Evolutionary conservation across 2,113 vertebrate genomes (phyloP), one percentile per base, ranked within the genome.

Genomic region (Ceyx cyanopectus): DNA sequence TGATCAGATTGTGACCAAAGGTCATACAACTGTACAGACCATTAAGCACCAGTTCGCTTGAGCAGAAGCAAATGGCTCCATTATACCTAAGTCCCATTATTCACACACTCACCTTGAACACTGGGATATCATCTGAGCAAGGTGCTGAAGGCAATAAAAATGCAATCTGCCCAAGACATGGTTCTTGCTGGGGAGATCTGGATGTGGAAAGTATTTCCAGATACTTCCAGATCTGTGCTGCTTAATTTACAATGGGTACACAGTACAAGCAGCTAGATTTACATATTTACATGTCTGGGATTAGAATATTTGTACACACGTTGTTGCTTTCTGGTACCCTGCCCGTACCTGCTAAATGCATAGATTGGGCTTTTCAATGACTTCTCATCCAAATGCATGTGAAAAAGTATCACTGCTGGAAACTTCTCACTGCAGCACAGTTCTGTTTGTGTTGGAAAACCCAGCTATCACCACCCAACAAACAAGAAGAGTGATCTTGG

Each of bases 371-470:
- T 93, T 92, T 93, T 45, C 82, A 87, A 83, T 53, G 13, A 43
- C 57, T 87, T 93, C 53, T 95, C 21, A 67, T 85, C n/a, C 57
- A 87, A 80, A 83, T 50, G 48, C 81, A 32, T 32, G 60, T 50
- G 69, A 87, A 92, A 91, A 93, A 85, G 51, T 83, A 83, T 85
- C 91, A 17, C 87, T 82, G 66, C 65, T 91, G 87, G 91, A 94
- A 89, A 81, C 79, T 32, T 93, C 53, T 75, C 56, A 30, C 29
- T 89, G 81, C 70, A 95, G 79, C 73, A 74, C 77, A 90, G 87
- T 73, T 92, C 67, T 95, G 89, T 94, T 93, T 94, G 94, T 96
- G 81, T 93, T 96, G 96, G 96, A 96, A 93, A 94, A 63, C 48
- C 68, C 65, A 96, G 68, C 85, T 91, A 85, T 81, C 92, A 95